Evolutionary conservation across 2,888 invertebrate genomes (phyloP), one percentile per base, ranked within the genome.

Genomic region (Hypomecis punctinalis): DNA sequence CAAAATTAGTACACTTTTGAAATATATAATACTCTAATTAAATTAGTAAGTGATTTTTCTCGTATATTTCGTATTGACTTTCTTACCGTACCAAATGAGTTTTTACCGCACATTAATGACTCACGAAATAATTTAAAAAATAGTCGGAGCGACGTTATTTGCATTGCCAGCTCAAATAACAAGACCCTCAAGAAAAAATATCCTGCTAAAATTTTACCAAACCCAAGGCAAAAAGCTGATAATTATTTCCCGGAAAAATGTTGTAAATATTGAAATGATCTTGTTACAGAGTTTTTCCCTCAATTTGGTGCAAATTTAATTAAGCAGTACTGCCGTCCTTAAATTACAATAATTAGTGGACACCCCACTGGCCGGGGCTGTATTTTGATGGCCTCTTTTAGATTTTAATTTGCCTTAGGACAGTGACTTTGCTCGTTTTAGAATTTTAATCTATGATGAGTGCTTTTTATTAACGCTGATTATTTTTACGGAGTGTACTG

Each of bases 341-440:
- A 57, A 61, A 61, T 65, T 61, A 61, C 57, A 46, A 57, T 57
- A 53, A 65, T 65, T 65, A 65, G 52, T 57, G 56, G 60, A 45
- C 49, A 46, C 56, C 42, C 47, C 7, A 36, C 37, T 5, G 33
- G 8, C n/a, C 35, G 36, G 49, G 51, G 51, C 51, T 59, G 37
- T 59, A 47, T 59, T 59, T 51, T 45, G 51, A 59, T 59, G 59
- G 13, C 43, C 43, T 37, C 33, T 43, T 51, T 37, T 36, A 43
- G 42, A 45, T 51, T 49, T 51, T 56, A 47, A 56, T 56, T 56
- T 56, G 47, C 23, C 9, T 56, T 56, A 7, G 47, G n/a, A 23
- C 39, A 39, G 47, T 56, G 47, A 56, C 47, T 10, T 5, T 0
- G 23, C 46, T 46, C 23, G 33, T 56, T 48, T 33, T 10, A 56